phyloP scores from a whole-genome alignment of 2,888 invertebrate species.

The Zaprionus obscuricornis region DNA sequence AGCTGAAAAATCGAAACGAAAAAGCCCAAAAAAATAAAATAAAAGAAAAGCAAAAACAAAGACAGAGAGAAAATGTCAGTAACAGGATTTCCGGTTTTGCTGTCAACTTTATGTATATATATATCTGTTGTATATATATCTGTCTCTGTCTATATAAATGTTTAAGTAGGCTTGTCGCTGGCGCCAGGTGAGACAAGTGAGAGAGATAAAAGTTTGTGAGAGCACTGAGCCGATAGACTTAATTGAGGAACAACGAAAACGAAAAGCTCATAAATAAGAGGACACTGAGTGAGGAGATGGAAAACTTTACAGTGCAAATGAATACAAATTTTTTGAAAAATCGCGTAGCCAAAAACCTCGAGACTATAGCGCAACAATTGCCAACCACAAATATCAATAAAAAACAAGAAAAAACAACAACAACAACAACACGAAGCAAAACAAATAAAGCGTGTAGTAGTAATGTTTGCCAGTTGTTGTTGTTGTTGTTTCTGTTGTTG shows the following conservation, averaged over 20 bases:
- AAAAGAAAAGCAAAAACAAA: slow-evolving; percentile 6
- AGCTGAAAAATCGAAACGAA: slow-evolving; percentile 60
- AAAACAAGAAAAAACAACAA: slow-evolving; percentile 7
- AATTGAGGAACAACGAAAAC: slow-evolving; percentile 25
- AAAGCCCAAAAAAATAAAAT: too few species aligned
- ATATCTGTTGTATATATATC: too few species aligned
- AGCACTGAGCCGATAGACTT: slow-evolving; percentile 33
- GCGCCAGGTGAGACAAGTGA: too few species aligned
- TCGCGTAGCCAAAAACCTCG: slow-evolving; percentile 24
- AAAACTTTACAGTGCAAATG: slow-evolving; percentile 60
- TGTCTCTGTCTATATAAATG: slow-evolving; percentile 48
- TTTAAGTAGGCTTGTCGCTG: slow-evolving; percentile 41
- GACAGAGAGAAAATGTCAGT: slow-evolving; percentile 35
- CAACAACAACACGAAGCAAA: too few species aligned
- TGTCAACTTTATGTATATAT: too few species aligned
- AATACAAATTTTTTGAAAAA: slow-evolving; percentile 48
- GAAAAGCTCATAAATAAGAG: slow-evolving; percentile 44
- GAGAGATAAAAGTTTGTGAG: too few species aligned
- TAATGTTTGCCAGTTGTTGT: slow-evolving; percentile 53
- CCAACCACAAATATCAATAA: slow-evolving; percentile 66
- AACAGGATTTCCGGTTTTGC: too few species aligned
- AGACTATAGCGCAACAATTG: slow-evolving; percentile 60
- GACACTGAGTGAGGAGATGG: too few species aligned
- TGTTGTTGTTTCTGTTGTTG: too few species aligned
- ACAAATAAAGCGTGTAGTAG: slow-evolving; percentile 41